A percentile compares a stretch with the other conserved stretches of the same genome.
These are phyloP conservation scores for Drosophila baimaii DNA, from an alignment of 1,140 invertebrate species.

Conservation along the genomic window DNA sequence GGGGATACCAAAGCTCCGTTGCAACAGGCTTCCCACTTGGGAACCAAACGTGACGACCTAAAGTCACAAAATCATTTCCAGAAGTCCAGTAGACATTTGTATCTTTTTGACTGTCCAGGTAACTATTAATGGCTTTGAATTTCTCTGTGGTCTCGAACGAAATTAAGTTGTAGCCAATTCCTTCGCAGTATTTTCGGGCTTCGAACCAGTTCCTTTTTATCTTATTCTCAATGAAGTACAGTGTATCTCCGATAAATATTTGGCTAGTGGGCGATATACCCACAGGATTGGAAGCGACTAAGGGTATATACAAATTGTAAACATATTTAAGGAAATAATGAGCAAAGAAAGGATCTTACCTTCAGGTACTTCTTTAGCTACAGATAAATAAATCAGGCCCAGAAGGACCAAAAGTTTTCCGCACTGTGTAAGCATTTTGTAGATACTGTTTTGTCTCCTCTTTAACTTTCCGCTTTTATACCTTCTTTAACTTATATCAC, in stretches of 20 bases:
- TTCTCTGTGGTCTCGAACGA: constrained; percentile 13
- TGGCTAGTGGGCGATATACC: neutral
- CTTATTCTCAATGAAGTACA: constrained; percentile 4
- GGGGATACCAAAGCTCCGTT: constrained; percentile 4
- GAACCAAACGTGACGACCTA: constrained; percentile 24
- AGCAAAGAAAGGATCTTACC: neutral
- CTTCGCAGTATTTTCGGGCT: constrained; percentile 14
- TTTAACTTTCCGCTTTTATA: neutral
- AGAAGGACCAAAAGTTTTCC: neutral
- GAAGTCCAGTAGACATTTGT: constrained; percentile 21
- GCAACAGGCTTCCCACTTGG: constrained; percentile 4
- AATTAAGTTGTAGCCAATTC: constrained; percentile 19
- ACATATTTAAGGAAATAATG: neutral
- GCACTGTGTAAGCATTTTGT: neutral
- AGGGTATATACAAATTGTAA: too few species aligned
- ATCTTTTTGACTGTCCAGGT: constrained; percentile 4
- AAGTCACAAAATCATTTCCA: constrained; percentile 7
- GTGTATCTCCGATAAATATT: neutral
- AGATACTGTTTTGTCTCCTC: neutral
- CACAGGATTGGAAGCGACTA: neutral
- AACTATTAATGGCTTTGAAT: constrained; percentile 8
- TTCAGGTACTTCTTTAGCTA: neutral
- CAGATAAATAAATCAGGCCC: neutral
- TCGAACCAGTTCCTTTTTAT: constrained; percentile 13
- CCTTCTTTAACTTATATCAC: neutral